phyloP scores from a whole-genome alignment of 2,888 invertebrate genomes.

The Leptura quadrifasciata region DNA sequence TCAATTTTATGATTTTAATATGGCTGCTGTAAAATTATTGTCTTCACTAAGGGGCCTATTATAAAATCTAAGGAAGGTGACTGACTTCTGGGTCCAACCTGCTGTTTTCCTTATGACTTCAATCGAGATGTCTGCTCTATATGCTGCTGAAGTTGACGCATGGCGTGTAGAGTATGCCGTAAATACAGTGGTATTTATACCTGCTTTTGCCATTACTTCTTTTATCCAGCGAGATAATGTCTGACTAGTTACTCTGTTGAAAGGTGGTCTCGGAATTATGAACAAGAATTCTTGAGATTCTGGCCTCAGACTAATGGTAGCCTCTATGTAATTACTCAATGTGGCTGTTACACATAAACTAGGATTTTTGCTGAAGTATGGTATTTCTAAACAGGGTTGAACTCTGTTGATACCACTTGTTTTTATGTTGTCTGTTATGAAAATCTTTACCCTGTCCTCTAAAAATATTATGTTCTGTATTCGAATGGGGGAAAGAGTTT shows the following conservation, averaged over 20 bases:
- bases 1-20: not conserved
- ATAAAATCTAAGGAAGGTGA: not conserved
- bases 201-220: not conserved
- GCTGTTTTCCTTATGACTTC: not conserved
- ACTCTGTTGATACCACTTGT: not conserved
- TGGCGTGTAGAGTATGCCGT: not conserved
- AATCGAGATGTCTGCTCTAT: not conserved
- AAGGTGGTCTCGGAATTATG: not conserved
- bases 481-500: not conserved
- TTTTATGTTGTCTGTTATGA: not conserved
- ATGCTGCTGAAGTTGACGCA: not conserved
- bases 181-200: not conserved
- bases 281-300: not conserved
- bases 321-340: not conserved
- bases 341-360: not conserved
- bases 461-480: not conserved
- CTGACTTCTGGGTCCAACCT: not conserved
- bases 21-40: not conserved
- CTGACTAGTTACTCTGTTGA: not conserved
- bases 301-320: not conserved
- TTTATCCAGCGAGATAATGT: not conserved
- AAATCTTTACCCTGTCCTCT: not conserved
- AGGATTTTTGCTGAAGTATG: not conserved
- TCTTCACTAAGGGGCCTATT: not conserved
- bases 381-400: not conserved